Percentiles rank a stretch among this genome's conserved stretches.
Evolutionary conservation across 2,113 vertebrate genomes (phyloP).

Genomic region (Urocynchramus pylzowi): DNA sequence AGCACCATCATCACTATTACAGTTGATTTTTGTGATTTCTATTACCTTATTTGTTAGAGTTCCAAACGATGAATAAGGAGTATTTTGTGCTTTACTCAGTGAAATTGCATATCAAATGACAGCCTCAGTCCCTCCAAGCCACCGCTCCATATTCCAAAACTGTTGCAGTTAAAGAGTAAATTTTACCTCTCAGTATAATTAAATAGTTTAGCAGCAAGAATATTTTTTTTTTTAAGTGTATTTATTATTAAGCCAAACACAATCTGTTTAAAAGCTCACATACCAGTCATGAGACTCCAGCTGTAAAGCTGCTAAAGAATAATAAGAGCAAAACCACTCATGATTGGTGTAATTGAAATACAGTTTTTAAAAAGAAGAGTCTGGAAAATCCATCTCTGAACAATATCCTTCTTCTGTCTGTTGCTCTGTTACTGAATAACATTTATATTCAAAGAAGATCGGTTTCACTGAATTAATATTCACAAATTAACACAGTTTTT

Average conservation of each 20-base stretch:
- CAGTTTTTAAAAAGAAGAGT: background rate
- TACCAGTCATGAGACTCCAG: background rate
- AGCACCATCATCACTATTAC: background rate
- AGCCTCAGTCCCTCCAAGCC: background rate
- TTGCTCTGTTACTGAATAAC: background rate
- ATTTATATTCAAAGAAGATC: background rate
- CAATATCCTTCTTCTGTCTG: background rate
- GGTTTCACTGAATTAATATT: background rate
- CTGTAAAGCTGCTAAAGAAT: background rate
- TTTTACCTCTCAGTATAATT: background rate
- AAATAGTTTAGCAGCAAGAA: background rate
- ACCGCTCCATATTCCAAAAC: background rate
- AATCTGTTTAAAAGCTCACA: background rate
- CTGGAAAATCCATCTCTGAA: background rate
- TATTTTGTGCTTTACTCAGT: background rate
- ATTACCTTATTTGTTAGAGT: background rate
- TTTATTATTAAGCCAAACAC: background rate
- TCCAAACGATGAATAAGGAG: background rate
- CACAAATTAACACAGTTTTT: background rate
- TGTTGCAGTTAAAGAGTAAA: background rate
- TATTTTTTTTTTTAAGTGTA: background rate
- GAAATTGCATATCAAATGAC: background rate
- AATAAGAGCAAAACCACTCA: background rate
- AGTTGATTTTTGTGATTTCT: constrained; percentile 19
- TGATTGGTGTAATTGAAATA: background rate